A percentile compares a stretch with the other conserved stretches of the same genome.
phyloP scores from a whole-genome alignment of 2,888 invertebrate genomes.

The Sphaerophoria taeniata region DNA sequence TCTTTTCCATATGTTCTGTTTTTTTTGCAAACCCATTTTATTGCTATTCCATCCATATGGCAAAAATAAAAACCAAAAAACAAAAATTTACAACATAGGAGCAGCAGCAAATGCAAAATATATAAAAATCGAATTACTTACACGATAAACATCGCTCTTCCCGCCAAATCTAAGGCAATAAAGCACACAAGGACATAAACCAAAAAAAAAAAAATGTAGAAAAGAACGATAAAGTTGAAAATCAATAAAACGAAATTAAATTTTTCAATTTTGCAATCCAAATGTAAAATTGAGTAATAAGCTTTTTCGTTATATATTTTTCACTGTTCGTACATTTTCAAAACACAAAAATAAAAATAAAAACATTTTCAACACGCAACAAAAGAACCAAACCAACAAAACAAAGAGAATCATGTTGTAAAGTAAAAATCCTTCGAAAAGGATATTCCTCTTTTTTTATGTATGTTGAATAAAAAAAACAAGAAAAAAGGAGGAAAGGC shows the following conservation, averaged over 20 bases:
- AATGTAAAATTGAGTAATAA: constrained; percentile 71
- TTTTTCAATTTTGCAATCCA: constrained; percentile 69
- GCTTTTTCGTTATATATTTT: constrained; percentile 21
- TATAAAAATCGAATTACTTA: constrained; percentile 51
- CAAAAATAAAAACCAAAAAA: not conserved
- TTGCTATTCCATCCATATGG: not conserved
- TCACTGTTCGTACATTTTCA: constrained; percentile 16
- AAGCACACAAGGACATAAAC: constrained; percentile 23
- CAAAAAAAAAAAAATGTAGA: not conserved
- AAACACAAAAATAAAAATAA: constrained; percentile 43
- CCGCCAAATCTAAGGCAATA: not conserved
- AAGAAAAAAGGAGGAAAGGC: not conserved
- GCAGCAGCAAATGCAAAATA: constrained; percentile 6
- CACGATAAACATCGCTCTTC: constrained; percentile 43
- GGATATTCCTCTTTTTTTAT: constrained; percentile 39
- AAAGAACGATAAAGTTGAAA: constrained; percentile 36
- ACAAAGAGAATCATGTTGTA: not conserved
- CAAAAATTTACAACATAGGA: not conserved
- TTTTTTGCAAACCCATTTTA: not conserved
- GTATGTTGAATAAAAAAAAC: constrained; percentile 18
- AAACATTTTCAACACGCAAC: constrained; percentile 26
- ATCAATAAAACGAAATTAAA: constrained; percentile 74
- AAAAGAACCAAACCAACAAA: constrained; percentile 16
- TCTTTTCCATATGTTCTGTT: not conserved
- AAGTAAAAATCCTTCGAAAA: constrained; percentile 31